Conservation (phyloP, 2,113 vertebrate species). For the Eclectus roratus region DNA sequence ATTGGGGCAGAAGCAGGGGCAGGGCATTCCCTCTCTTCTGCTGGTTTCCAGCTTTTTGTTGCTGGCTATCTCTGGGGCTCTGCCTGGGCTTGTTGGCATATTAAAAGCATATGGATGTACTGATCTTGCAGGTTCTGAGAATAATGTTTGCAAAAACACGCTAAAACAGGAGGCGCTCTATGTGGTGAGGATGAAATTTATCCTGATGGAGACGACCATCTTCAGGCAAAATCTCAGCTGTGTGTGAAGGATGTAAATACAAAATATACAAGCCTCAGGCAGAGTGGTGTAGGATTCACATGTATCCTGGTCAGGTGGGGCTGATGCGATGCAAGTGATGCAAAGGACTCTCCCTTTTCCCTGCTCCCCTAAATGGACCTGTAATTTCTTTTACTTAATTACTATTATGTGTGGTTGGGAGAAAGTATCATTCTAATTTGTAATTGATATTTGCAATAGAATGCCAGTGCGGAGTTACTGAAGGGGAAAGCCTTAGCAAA, state of each 20-base stretch:
- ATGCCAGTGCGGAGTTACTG: not conserved
- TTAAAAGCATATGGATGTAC: not conserved
- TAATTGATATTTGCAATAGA: constrained; percentile 11
- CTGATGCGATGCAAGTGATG: not conserved
- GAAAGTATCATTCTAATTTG: not conserved
- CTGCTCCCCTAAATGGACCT: not conserved
- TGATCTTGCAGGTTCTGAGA: not conserved
- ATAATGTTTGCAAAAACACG: not conserved
- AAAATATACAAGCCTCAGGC: not conserved
- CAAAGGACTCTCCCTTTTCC: not conserved
- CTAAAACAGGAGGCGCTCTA: not conserved
- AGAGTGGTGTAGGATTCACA: not conserved
- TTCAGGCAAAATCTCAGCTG: not conserved
- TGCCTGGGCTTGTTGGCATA: not conserved
- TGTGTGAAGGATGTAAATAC: not conserved
- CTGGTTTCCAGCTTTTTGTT: not conserved
- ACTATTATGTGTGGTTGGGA: not conserved
- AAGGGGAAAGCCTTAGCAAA: not conserved
- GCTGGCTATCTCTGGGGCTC: not conserved
- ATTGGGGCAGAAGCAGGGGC: not conserved
- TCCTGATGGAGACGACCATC: not conserved
- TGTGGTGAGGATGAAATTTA: not conserved
- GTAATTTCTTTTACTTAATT: constrained; percentile 32
- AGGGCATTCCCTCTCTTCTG: not conserved
- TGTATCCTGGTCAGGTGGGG: not conserved